Evolutionary conservation across 1,140 invertebrate species (phyloP).

Genomic region (Heliconius eleuchia): DNA sequence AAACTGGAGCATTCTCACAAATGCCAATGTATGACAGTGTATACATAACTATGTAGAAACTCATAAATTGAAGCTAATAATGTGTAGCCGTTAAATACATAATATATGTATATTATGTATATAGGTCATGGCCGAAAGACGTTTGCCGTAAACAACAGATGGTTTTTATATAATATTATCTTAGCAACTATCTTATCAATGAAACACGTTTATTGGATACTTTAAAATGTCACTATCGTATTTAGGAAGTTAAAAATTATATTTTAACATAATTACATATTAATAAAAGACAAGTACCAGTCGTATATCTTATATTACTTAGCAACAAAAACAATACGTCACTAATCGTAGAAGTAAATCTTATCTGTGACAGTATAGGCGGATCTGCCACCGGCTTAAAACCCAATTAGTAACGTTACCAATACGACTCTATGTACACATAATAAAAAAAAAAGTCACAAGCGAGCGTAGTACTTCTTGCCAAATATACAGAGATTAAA

Average conservation of each 20-base stretch:
- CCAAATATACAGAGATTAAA: slow-evolving; percentile 1
- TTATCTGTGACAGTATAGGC: not conserved
- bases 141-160: slow-evolving; percentile 41
- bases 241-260: not conserved
- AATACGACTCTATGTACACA: not conserved
- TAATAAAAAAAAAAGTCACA: not conserved
- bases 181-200: slow-evolving; percentile 40
- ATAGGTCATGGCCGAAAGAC: slow-evolving; percentile 41
- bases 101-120: slow-evolving; percentile 20
- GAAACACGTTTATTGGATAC: slow-evolving; percentile 2
- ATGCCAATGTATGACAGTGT: not conserved
- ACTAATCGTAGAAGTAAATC: not conserved
- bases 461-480: not conserved
- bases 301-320: not conserved
- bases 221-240: not conserved
- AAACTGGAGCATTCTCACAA: not conserved
- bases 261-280: not conserved
- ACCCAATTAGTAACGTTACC: not conserved
- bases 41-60: slow-evolving; percentile 3
- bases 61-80: slow-evolving; percentile 27
- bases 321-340: slow-evolving; percentile 18
- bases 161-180: slow-evolving; percentile 38
- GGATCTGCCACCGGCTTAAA: slow-evolving; percentile 8
- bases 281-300: not conserved
- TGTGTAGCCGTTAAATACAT: slow-evolving; percentile 16